phyloP scores from a whole-genome alignment of 1,140 invertebrate species.

The Drosophila repletoides region DNA sequence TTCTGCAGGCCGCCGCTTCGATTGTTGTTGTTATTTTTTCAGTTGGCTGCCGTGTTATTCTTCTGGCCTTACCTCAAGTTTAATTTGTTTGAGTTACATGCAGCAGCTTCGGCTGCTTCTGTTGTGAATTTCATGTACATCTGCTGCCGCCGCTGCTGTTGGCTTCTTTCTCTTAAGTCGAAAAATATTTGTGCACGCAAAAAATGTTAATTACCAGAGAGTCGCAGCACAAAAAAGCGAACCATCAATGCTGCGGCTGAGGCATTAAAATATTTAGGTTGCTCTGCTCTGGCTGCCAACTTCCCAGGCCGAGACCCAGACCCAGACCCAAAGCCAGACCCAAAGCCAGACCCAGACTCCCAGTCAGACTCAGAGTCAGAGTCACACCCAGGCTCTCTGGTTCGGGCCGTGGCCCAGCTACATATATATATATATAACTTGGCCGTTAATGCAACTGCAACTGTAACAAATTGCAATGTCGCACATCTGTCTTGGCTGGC shows the following conservation, averaged over 20 bases:
- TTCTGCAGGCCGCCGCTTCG: constrained; percentile 47
- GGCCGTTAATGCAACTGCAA: constrained; percentile 76
- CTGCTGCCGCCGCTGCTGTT: constrained; percentile 38
- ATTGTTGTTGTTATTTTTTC: constrained; percentile 74
- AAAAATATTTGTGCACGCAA: constrained; percentile 81
- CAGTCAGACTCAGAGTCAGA: constrained; percentile 5
- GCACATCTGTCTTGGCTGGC: constrained; percentile 74
- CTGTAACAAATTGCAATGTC: constrained; percentile 79
- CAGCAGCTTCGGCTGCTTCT: constrained; percentile 46
- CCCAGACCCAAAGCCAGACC: constrained; percentile 2
- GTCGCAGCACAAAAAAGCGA: constrained; percentile 58
- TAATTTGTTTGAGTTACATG: constrained; percentile 75
- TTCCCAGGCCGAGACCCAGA: constrained; percentile 46
- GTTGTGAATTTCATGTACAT: constrained; percentile 66
- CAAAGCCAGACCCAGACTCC: background rate
- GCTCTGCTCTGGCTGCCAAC: constrained; percentile 37
- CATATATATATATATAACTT: too few relatives aligned
- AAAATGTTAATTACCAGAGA: constrained; percentile 74
- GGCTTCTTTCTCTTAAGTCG: constrained; percentile 43
- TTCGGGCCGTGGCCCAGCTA: constrained; percentile 13
- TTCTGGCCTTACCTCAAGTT: constrained; percentile 61
- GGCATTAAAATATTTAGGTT: constrained; percentile 80
- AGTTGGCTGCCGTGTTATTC: constrained; percentile 64
- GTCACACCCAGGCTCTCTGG: constrained; percentile 19
- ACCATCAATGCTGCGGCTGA: constrained; percentile 71